phyloP scores from a whole-genome alignment of 23 tunicate genomes.

The Trididemnum clinides region DNA sequence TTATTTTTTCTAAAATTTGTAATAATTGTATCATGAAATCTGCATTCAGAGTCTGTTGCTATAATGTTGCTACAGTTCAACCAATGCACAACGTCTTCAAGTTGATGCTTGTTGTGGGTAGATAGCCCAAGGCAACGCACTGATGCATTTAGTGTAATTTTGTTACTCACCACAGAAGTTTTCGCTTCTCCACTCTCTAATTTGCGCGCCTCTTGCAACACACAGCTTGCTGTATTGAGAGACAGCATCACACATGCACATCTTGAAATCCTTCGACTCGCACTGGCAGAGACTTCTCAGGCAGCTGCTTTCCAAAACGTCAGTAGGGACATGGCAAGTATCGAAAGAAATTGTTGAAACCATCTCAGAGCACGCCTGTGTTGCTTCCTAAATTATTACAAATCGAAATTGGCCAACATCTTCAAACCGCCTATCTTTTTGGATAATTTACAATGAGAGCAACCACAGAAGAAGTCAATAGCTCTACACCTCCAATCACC shows the following conservation, averaged over 20 bases:
- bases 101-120: too few species aligned
- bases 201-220: conserved; percentile 73
- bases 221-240: conserved; percentile 74
- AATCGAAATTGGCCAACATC: neutral
- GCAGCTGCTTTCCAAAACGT: conserved; percentile 50
- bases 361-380: conserved; percentile 26
- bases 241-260: conserved; percentile 69
- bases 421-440: neutral
- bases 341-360: neutral
- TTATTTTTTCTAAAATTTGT: too few species aligned
- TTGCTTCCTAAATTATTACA: conserved; percentile 29
- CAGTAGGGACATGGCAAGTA: conserved; percentile 11
- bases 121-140: too few species aligned
- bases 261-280: conserved; percentile 42
- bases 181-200: conserved; percentile 69
- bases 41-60: too few species aligned
- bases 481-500: too few species aligned
- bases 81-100: too few species aligned
- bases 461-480: too few species aligned
- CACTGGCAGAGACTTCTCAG: conserved; percentile 65
- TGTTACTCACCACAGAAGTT: conserved; percentile 60
- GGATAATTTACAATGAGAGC: too few species aligned
- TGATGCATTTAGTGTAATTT: too few species aligned
- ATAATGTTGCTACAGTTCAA: too few species aligned
- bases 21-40: too few species aligned